Evolutionary conservation across 2,797 vertebrate genomes (phyloP).

Genomic region (Lutjanus campechanus): DNA sequence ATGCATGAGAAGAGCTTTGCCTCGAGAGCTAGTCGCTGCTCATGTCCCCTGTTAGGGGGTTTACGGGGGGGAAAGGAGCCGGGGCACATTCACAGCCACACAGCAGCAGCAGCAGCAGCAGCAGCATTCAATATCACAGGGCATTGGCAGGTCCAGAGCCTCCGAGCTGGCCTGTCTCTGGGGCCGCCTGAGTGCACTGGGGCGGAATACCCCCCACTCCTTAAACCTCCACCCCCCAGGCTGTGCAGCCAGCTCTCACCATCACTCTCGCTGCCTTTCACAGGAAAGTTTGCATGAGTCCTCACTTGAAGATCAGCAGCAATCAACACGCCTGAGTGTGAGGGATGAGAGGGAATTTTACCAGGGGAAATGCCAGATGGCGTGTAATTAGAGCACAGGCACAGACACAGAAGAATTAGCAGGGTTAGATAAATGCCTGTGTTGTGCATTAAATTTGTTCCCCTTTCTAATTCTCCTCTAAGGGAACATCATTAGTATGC

Average conservation of each 20-base stretch:
- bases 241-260: slow-evolving; percentile 63
- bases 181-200: slow-evolving; percentile 63
- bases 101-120: slow-evolving; percentile 43
- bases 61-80: slow-evolving; percentile 29
- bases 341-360: slow-evolving; percentile 80
- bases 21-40: slow-evolving; percentile 48
- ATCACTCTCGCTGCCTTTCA: slow-evolving; percentile 67
- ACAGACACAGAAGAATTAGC: slow-evolving; percentile 78
- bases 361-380: slow-evolving; percentile 84
- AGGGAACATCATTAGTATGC: slow-evolving; percentile 79
- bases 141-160: slow-evolving; percentile 58
- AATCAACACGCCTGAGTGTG: slow-evolving; percentile 79
- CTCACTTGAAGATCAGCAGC: slow-evolving; percentile 77
- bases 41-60: slow-evolving; percentile 36
- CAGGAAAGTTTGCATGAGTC: slow-evolving; percentile 73
- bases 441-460: slow-evolving; percentile 74
- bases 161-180: slow-evolving; percentile 50
- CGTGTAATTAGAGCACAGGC: slow-evolving; percentile 81
- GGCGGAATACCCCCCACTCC: slow-evolving; percentile 46
- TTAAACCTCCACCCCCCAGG: slow-evolving; percentile 40
- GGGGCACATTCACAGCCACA: slow-evolving; percentile 25
- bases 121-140: slow-evolving; percentile 53
- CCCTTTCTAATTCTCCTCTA: slow-evolving; percentile 66
- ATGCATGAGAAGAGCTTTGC: slow-evolving; percentile 72
- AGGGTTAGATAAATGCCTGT: slow-evolving; percentile 79